Conservation (phyloP, 2,888 invertebrate genomes). For the Branchipolynoe longqiensis region DNA sequence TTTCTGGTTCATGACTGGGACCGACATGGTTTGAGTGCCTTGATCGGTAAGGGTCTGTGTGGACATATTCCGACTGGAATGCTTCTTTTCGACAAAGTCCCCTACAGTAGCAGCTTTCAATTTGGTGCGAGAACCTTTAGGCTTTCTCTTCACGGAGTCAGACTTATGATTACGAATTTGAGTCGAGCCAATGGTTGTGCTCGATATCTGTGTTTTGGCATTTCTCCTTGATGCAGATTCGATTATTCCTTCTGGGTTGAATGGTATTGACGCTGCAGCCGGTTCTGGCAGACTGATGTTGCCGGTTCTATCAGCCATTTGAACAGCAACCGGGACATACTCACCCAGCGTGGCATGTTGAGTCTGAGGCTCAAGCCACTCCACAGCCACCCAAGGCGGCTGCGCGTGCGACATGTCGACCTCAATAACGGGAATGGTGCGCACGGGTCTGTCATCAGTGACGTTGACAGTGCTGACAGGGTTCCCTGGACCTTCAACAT, state of each 20-base stretch:
- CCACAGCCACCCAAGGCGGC: background rate
- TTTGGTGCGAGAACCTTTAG: no score
- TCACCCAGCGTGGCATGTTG: no score
- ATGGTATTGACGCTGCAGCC: no score
- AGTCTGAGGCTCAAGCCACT: background rate
- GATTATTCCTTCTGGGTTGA: no score
- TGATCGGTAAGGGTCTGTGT: conserved; percentile 6
- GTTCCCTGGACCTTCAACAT: background rate
- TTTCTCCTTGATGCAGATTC: no score
- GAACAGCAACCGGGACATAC: no score
- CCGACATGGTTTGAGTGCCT: conserved; percentile 19
- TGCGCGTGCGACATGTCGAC: background rate
- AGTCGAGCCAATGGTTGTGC: no score
- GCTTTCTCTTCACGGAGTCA: no score
- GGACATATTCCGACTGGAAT: background rate
- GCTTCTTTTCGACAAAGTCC: background rate
- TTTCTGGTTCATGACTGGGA: background rate
- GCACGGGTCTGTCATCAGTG: background rate
- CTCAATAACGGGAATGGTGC: background rate
- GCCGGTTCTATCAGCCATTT: no score
- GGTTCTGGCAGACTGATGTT: no score
- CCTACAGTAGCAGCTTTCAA: no score
- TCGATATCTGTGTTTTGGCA: conserved; percentile 24
- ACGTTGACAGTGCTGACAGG: background rate
- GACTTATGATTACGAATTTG: no score